Base-by-base conservation (phyloP, 2,113 vertebrate species). In the Petaurus breviceps region DNA sequence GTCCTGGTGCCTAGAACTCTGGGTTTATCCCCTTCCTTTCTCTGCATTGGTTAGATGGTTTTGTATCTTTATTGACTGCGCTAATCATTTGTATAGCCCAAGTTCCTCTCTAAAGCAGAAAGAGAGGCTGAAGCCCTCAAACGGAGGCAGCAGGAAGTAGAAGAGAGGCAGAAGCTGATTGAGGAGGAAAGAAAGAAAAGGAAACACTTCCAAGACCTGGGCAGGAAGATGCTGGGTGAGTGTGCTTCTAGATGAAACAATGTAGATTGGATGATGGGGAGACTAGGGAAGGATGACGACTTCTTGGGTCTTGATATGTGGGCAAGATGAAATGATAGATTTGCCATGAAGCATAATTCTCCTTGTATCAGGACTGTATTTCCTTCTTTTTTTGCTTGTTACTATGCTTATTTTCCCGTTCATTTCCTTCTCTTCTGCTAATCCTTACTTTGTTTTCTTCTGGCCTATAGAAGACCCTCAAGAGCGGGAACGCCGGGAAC, bases 211-310 rank as follows among this genome's bases (percentile, higher is more conserved):
- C 99, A 99, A 96, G 99, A 99, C 95, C 98, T 99, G 92, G 99
- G 99, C 89, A 99, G 99, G 97, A 99, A 99, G 98, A 99, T 99
- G 99, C 49, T 99, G 92, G 99, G 99, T 99, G 97, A 96, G 98
- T 25, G 0, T 12, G 0, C 26, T 46, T 55, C 8, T 26, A 55
- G 25, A 9, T 55, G 24, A 54, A 25, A 25, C 26, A 61, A 1
- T 12, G 12, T 8, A 9, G 4, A 23, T 6, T 89, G 25, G 24
- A 6, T 26, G 47, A 3, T 11, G 26, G 28, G 24, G 37, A 91
- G 46, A 55, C 51, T n/a, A 90, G n/a, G 47, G 89, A 92, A 54
- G 31, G 43, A 2, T 47, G 10, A 14, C n/a, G 11, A n/a, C 0
- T 51, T 92, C 90, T 47, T 90, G 95, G 93, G 47, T 12, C 16